Percentiles rank a stretch among this genome's conserved stretches.
These are phyloP conservation scores for Bucorvus abyssinicus DNA, from an alignment of 2,797 vertebrate species.

Conservation along the genomic window DNA sequence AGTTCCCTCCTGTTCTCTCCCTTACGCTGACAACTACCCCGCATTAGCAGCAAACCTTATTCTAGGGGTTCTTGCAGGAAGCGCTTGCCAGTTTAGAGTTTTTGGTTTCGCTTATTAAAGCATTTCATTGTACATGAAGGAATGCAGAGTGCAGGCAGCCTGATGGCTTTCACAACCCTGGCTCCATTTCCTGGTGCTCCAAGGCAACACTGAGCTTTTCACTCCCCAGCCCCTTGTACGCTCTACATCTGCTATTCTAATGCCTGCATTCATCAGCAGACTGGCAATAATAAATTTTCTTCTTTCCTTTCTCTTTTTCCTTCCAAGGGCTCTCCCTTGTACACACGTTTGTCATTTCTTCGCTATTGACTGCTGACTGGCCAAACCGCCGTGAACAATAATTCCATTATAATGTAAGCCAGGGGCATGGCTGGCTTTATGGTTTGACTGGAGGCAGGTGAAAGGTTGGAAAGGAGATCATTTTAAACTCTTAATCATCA, in stretches of 20 bases:
- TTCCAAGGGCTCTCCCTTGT: constrained; percentile 45
- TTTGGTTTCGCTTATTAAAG: constrained; percentile 67
- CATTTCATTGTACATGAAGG: constrained; percentile 67
- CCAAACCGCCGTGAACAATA: constrained; percentile 5
- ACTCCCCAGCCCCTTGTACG: constrained; percentile 52
- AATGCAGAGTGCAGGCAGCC: constrained; percentile 60
- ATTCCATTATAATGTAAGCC: constrained; percentile 47
- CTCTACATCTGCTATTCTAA: constrained; percentile 79
- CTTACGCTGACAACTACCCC: background rate
- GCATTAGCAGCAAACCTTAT: constrained; percentile 24
- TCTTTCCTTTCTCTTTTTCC: constrained; percentile 60
- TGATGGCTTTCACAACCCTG: constrained; percentile 73
- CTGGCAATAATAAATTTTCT: constrained; percentile 71
- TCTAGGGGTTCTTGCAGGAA: constrained; percentile 58
- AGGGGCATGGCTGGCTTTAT: constrained; percentile 39
- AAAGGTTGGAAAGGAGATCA: constrained; percentile 66
- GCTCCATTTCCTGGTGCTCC: constrained; percentile 74
- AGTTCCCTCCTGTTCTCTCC: background rate
- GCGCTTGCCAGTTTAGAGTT: constrained; percentile 33
- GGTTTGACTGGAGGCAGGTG: constrained; percentile 59
- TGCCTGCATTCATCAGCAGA: constrained; percentile 73
- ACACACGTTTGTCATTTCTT: constrained; percentile 39
- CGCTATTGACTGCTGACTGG: background rate
- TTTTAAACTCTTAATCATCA: constrained; percentile 59
- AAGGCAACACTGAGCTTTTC: constrained; percentile 72